Percentiles rank a stretch among this genome's conserved stretches.
phyloP scores from a whole-genome alignment of 2,797 vertebrate genomes.

The Strix occidentalis region DNA sequence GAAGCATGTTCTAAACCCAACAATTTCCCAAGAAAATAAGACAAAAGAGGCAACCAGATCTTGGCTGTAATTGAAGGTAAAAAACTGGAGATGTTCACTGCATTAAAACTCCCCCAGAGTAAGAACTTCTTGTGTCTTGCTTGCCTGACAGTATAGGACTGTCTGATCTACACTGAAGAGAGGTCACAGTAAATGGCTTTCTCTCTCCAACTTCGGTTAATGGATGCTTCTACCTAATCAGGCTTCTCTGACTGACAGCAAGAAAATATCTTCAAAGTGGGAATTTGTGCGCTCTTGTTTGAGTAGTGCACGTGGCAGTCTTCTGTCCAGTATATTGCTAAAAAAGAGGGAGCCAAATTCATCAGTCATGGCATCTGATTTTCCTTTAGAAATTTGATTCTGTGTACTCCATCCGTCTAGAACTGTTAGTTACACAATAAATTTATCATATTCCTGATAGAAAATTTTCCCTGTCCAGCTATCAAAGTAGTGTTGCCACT shows the following conservation, averaged over 20 bases:
- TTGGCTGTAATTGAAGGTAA: background rate
- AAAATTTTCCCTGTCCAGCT: background rate
- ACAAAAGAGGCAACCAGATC: background rate
- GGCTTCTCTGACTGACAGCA: background rate
- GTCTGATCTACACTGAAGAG: background rate
- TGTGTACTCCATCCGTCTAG: background rate
- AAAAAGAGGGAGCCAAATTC: background rate
- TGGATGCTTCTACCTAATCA: background rate
- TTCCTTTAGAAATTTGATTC: background rate
- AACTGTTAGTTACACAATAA: background rate
- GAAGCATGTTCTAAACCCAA: accelerated
- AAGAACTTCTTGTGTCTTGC: background rate
- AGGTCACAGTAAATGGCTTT: background rate
- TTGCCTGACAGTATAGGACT: background rate
- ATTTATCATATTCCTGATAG: background rate
- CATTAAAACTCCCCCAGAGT: background rate
- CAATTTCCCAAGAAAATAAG: background rate
- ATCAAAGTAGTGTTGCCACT: background rate
- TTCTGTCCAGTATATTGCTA: background rate
- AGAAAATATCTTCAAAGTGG: background rate
- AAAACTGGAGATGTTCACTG: background rate
- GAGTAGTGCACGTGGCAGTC: background rate
- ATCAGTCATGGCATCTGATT: background rate
- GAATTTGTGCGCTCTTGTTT: background rate
- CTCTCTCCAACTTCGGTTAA: background rate